A percentile compares a stretch with the other conserved stretches of the same genome.
Conservation (phyloP, 1,140 invertebrate genomes). For the Temnothorax longispinosus region DNA sequence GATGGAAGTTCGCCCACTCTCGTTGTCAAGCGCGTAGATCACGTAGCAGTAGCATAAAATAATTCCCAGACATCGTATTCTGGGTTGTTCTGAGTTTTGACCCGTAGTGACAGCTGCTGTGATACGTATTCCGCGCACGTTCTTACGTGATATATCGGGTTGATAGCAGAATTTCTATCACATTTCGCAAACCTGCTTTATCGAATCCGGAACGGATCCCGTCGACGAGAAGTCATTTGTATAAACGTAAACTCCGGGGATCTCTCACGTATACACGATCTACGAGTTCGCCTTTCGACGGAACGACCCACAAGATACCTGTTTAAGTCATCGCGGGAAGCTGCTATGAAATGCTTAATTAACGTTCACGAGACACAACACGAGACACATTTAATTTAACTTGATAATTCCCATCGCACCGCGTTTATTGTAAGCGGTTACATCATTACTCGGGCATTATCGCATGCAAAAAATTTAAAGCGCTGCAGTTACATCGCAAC, state of each 20-base stretch:
- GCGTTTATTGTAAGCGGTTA: background rate
- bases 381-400: background rate
- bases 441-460: background rate
- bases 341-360: background rate
- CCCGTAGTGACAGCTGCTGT: slow-evolving; percentile 14
- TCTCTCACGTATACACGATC: slow-evolving; percentile 3
- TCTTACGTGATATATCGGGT: slow-evolving; percentile 42
- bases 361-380: background rate
- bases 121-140: slow-evolving; percentile 45
- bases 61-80: slow-evolving; percentile 21
- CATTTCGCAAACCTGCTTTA: slow-evolving; percentile 53
- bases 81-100: slow-evolving; percentile 29
- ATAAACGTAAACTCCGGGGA: slow-evolving; percentile 34
- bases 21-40: background rate
- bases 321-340: background rate
- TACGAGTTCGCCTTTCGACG: background rate
- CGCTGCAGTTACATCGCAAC: background rate
- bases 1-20: too few species aligned
- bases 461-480: background rate
- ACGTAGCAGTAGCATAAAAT: slow-evolving; percentile 1
- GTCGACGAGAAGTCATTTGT: slow-evolving; percentile 35
- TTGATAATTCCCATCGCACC: background rate
- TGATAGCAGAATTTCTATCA: slow-evolving; percentile 57
- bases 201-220: slow-evolving; percentile 35
- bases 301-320: background rate